Evolutionary conservation across 1,140 invertebrate species (phyloP).

Genomic region (Battus philenor): DNA sequence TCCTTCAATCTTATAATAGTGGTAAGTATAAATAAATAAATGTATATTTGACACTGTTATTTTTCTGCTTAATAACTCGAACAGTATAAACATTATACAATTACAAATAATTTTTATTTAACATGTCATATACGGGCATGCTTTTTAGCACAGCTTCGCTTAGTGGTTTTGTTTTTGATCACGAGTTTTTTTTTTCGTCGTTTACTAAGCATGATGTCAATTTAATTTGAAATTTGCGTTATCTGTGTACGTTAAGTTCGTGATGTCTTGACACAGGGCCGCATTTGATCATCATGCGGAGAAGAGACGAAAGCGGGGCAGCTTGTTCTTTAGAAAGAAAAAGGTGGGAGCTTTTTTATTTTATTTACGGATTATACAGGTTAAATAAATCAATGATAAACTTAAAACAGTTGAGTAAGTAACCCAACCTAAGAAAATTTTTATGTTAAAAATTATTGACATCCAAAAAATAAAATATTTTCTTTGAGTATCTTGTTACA

Average conservation of each 20-base stretch:
- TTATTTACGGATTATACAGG: too few species aligned
- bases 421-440: too few species aligned
- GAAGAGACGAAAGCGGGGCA: conserved; percentile 90
- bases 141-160: conserved; percentile 33
- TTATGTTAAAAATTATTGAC: too few species aligned
- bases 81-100: too few species aligned
- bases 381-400: too few species aligned
- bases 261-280: conserved; percentile 68
- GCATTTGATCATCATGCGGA: conserved; percentile 88
- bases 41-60: too few species aligned
- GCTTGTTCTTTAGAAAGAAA: conserved; percentile 92
- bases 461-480: too few species aligned
- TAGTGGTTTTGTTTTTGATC: conserved; percentile 28
- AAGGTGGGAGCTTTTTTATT: conserved; percentile 72
- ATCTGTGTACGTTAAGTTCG: conserved; percentile 13
- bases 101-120: background rate
- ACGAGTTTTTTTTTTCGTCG: conserved; percentile 11
- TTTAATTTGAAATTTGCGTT: background rate
- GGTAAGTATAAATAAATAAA: background rate
- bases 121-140: conserved; percentile 14
- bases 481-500: too few species aligned
- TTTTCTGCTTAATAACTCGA: too few species aligned
- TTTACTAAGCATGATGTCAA: background rate
- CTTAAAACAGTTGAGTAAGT: too few species aligned
- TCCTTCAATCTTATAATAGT: too few species aligned